Evolutionary conservation across 2,888 invertebrate genomes (phyloP), one percentile per base, ranked within the genome.

Genomic region (Amblyjoppa proteus): DNA sequence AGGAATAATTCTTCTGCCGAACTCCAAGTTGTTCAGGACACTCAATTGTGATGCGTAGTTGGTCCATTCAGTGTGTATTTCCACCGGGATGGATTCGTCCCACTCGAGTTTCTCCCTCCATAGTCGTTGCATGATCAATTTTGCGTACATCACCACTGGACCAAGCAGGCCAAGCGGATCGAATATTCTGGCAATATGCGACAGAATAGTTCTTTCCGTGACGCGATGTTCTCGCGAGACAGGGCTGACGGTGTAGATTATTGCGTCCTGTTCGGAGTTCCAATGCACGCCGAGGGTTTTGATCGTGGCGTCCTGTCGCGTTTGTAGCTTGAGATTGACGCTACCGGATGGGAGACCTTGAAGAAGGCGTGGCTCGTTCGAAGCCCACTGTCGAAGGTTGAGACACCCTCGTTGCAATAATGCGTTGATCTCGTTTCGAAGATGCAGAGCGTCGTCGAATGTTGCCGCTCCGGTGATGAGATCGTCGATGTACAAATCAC

Each of bases 61-160:
- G 2, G 11, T 49, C 89, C 88, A 89, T 20, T 66, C 76, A 11
- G 83, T 69, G 13, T 87, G 68, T 3, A 88, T 53, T 6, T 83
- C 69, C 0, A 2, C 20, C 0, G 88, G 89, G 2, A 88, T 28
- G 16, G 88, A 87, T 61, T 89, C 89, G 49, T 89, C 87, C 88
- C 88, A 89, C 20, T 86, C 84, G 0, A 88, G 11, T 53, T 88
- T 89, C 9, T 78, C n/a, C 75, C 74, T 56, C 90, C 90, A 90
- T 0, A 88, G 69, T 9, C 70, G 45, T 76, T 89, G 90, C 84
- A 89, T 88, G 0, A 89, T 79, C 0, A 83, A 20, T 78, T 90
- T 90, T 6, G 88, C 89, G 7, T 69, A 53, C 0, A 87, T 73
- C 3, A 89, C 86, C 0, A 89, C 78, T 34, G 88, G 90, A 7